Conservation (phyloP, 2,113 vertebrate species). For the Galeopterus variegatus region DNA sequence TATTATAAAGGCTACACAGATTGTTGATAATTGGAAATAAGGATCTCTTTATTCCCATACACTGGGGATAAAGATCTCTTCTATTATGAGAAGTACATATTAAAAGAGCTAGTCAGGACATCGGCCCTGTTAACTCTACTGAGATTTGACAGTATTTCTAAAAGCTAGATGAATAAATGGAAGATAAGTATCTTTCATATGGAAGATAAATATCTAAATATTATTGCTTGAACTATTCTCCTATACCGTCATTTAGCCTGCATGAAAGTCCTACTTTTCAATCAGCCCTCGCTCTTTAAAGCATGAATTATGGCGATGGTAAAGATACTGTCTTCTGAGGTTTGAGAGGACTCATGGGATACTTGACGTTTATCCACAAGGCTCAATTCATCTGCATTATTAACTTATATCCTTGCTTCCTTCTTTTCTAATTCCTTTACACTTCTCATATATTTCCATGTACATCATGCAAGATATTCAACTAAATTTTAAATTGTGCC, state of each 20-base stretch:
- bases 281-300: neutral
- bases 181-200: slow-evolving; percentile 41
- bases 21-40: neutral
- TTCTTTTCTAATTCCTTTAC: neutral
- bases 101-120: neutral
- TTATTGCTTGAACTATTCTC: slow-evolving; percentile 27
- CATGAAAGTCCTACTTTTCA: neutral
- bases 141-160: slow-evolving; percentile 17
- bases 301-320: neutral
- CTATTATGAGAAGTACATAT: neutral
- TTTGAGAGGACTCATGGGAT: neutral
- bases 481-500: neutral
- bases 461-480: neutral
- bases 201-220: slow-evolving; percentile 39
- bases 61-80: neutral
- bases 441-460: slow-evolving; percentile 41
- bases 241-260: neutral
- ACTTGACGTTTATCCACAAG: neutral
- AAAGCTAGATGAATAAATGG: slow-evolving; percentile 10
- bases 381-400: neutral
- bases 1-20: neutral
- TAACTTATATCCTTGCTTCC: neutral
- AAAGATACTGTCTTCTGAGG: neutral
- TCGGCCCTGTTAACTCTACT: neutral
- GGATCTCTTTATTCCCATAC: neutral